Base-by-base conservation (phyloP, 2,888 invertebrate species). In the Cosmia pyralina region DNA sequence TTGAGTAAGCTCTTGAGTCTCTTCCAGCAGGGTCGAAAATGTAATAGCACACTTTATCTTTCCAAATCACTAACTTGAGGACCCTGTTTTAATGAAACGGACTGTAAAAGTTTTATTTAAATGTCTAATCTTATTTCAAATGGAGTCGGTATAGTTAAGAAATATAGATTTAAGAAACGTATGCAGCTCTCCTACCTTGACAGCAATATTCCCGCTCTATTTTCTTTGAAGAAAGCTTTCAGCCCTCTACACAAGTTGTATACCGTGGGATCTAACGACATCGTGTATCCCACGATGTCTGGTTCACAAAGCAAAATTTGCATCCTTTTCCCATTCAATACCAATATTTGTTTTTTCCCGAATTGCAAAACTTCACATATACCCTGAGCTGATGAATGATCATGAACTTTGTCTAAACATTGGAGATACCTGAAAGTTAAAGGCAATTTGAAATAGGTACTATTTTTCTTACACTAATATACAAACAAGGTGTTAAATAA, bases 11-110 rank as follows among this genome's bases (percentile, higher is more conserved):
- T 83, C 96, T 95, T 1, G 95, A 93, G 63, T 96, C 96, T 84
- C 97, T 93, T 1, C 97, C 96, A 28, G 95, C 97, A 1, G 97
- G 97, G 89, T 97, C 97, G 85, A 97, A 97, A 81, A 97, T 95
- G 77, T 97, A 97, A 88, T 93, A 97, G 77, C 96, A 95, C 64
- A 96, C 94, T 64, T 93, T 96, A 83, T 96, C 97, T 80, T 96
- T 97, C 97, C 97, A 97, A 81, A 97, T 95, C 0, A 96, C 95
- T 19, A 97, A 88, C 88, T 96, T 96, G 13, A 96, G 78, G 2
- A 95, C 92, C 87, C 96, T 96, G 81, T 65, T 84, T 83, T 48
- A 38, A 82, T 77, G 5, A 22, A 69, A 28, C 28, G 28, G 28
- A 28, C 28, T 28, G 28, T 28, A 28, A 28, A 28, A 28, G 28